Evolutionary conservation across 2,113 vertebrate species (phyloP).

Genomic region (Tachycineta bicolor): DNA sequence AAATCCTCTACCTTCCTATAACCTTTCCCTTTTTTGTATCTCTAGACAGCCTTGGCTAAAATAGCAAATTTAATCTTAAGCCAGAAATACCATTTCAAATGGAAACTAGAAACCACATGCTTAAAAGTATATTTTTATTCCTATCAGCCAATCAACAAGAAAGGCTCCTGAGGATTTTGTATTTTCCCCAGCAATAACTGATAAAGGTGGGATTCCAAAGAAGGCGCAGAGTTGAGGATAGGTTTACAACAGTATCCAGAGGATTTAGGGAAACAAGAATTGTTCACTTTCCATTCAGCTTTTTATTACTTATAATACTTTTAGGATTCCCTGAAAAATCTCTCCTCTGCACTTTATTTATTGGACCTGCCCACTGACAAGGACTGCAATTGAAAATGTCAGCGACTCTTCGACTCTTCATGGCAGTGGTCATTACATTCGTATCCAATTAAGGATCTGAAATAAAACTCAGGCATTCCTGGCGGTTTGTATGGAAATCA

Average conservation of each 20-base stretch:
- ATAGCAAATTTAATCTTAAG: not conserved
- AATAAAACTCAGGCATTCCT: not conserved
- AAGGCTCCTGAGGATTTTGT: not conserved
- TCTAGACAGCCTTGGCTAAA: not conserved
- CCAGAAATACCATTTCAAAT: not conserved
- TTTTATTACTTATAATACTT: not conserved
- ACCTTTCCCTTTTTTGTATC: not conserved
- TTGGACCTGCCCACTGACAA: not conserved
- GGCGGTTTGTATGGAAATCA: conserved; percentile 14
- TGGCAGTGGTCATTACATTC: not conserved
- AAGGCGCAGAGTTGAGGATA: not conserved
- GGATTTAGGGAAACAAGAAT: not conserved
- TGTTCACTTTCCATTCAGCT: rapidly evolving
- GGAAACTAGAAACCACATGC: not conserved
- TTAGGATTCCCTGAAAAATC: not conserved
- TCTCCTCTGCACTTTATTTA: not conserved
- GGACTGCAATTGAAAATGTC: not conserved
- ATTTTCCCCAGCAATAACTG: not conserved
- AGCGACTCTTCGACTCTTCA: not conserved
- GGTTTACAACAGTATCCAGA: not conserved
- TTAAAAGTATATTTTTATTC: not conserved
- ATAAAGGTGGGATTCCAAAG: not conserved
- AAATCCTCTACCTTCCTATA: not conserved
- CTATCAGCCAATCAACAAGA: not conserved
- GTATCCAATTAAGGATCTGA: not conserved